phyloP scores from a whole-genome alignment of 2,888 invertebrate genomes.

The Eupithecia centaureata region DNA sequence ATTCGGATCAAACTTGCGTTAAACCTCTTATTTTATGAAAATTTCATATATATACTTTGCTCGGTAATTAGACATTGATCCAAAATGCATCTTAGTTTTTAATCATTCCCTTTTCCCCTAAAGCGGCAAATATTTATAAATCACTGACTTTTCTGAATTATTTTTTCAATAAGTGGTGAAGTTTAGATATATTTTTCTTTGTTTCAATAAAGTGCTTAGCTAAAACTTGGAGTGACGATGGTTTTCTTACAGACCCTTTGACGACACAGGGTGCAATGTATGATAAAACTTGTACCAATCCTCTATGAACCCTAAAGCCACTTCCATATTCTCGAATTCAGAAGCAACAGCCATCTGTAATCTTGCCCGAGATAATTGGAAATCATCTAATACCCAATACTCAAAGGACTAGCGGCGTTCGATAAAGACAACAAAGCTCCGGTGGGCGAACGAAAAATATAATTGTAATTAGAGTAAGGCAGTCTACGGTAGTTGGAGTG shows the following conservation, averaged over 20 bases:
- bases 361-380: slow-evolving; percentile 19
- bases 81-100: too few relatives aligned
- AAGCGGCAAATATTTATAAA: too few relatives aligned
- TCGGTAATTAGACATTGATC: too few relatives aligned
- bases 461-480: slow-evolving; percentile 34
- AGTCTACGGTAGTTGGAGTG: slow-evolving; percentile 2
- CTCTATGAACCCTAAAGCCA: not conserved
- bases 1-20: not conserved
- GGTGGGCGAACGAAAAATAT: slow-evolving; percentile 36
- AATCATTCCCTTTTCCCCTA: too few relatives aligned
- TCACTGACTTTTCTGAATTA: too few relatives aligned
- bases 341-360: not conserved
- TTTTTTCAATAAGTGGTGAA: too few relatives aligned
- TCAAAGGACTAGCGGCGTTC: slow-evolving; percentile 27
- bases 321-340: not conserved
- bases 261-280: not conserved
- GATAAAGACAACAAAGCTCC: slow-evolving; percentile 25
- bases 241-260: not conserved
- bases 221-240: not conserved
- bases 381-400: slow-evolving; percentile 33
- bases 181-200: too few relatives aligned
- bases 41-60: too few relatives aligned
- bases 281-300: not conserved
- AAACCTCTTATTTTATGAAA: not conserved
- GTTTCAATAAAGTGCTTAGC: too few relatives aligned